Evolutionary conservation across 2,797 vertebrate genomes (phyloP).

Genomic region (Peromyscus nudipes): DNA sequence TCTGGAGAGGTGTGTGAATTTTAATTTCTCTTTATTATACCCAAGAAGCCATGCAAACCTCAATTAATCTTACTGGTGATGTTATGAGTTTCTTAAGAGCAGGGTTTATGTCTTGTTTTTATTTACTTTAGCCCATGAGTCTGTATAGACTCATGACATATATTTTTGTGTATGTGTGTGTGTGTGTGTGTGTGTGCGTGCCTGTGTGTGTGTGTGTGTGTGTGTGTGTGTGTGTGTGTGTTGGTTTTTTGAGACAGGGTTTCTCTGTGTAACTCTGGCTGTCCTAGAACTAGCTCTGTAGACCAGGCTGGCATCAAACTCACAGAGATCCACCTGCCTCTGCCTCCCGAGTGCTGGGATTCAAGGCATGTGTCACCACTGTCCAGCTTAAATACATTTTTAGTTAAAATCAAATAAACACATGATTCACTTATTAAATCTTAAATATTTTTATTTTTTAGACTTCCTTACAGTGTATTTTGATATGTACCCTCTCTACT

Average conservation of each 20-base stretch:
- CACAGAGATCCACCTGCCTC: neutral
- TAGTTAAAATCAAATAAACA: neutral
- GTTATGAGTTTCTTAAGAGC: conserved; percentile 6
- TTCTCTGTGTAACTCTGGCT: neutral
- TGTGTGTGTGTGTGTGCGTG: too few species aligned
- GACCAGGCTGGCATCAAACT: neutral
- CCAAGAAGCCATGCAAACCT: conserved; percentile 30
- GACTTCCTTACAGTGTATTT: neutral
- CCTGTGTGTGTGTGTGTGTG: too few species aligned
- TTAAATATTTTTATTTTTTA: neutral
- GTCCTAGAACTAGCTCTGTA: neutral
- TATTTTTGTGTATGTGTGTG: neutral
- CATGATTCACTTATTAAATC: neutral
- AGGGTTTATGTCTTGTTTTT: neutral
- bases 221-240: too few species aligned
- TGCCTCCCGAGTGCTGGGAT: neutral
- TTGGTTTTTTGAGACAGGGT: neutral
- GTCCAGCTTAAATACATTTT: neutral
- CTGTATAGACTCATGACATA: neutral
- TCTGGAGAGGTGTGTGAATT: neutral
- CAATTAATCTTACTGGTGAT: conserved; percentile 37
- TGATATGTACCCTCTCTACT: neutral
- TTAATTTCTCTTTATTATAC: conserved; percentile 45
- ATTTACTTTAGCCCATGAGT: neutral
- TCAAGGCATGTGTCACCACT: neutral